These are phyloP conservation scores for Novumbra hubbsi DNA, from an alignment of 2,797 vertebrate species.

Conservation along the genomic window DNA sequence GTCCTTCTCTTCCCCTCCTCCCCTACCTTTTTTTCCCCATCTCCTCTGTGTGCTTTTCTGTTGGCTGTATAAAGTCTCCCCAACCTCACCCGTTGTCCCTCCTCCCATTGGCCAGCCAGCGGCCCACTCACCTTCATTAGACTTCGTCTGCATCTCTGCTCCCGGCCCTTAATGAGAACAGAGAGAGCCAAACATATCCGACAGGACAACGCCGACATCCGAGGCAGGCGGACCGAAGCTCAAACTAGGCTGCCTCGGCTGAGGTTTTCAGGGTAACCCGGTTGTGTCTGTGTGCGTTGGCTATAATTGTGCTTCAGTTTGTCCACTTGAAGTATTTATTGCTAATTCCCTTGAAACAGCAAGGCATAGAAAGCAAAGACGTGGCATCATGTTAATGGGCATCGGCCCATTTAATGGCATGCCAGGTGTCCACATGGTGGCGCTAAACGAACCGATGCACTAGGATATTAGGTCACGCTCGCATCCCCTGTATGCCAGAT, in stretches of 20 bases:
- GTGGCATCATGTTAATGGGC: too few species aligned
- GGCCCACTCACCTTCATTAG: constrained; percentile 52
- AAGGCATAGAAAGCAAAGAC: too few species aligned
- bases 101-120: constrained; percentile 6
- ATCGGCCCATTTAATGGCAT: too few species aligned
- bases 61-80: neutral
- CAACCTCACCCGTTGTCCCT: neutral
- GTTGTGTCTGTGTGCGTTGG: too few species aligned
- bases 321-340: too few species aligned
- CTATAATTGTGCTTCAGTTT: too few species aligned
- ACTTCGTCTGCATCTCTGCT: constrained; percentile 35
- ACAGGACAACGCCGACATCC: constrained; percentile 26
- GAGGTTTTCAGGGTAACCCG: constrained; percentile 31
- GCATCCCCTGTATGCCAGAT: too few species aligned
- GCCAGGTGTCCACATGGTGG: too few species aligned
- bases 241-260: constrained; percentile 64
- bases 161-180: constrained; percentile 55
- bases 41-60: neutral
- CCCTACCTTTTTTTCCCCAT: neutral
- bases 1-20: neutral
- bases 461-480: too few species aligned
- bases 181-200: constrained; percentile 43
- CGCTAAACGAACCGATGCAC: too few species aligned
- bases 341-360: too few species aligned
- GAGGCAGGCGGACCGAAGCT: constrained; percentile 13